Evolutionary conservation across 2,113 vertebrate species (phyloP).

Genomic region (Amphiprion percula): DNA sequence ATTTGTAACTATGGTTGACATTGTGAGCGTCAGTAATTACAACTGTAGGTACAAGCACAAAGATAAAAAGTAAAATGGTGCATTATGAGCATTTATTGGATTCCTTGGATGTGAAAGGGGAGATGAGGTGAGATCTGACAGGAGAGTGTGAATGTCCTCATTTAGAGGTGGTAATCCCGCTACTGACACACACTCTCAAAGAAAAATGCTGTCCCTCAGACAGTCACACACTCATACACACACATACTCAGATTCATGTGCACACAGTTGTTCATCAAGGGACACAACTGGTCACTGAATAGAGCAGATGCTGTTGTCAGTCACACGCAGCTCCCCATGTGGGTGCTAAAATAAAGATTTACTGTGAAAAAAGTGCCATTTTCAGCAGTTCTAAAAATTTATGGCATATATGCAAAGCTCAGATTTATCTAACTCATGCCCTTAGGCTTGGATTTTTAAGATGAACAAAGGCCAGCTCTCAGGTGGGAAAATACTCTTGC

Average conservation of each 20-base stretch:
- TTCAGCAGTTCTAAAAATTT: no score
- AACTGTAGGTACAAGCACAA: neutral
- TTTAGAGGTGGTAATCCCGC: constrained; percentile 63
- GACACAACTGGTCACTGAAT: constrained; percentile 29
- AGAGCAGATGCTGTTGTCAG: constrained; percentile 45
- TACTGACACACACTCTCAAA: neutral
- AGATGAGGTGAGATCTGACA: constrained; percentile 34
- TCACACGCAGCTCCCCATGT: constrained; percentile 3
- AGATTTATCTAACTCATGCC: no score
- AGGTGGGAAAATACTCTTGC: no score
- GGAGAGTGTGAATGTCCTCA: constrained; percentile 56
- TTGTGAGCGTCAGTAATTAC: constrained; percentile 1
- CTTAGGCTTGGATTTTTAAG: no score
- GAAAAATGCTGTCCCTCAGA: neutral
- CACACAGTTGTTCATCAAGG: neutral
- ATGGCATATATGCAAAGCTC: no score
- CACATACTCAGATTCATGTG: constrained; percentile 5
- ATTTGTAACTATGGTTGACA: neutral
- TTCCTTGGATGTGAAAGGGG: constrained; percentile 5
- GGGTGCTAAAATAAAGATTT: neutral
- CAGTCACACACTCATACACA: constrained; percentile 12
- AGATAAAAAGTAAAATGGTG: constrained; percentile 7
- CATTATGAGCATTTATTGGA: neutral
- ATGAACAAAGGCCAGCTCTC: no score
- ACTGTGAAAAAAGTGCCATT: neutral